Evolutionary conservation across 2,113 vertebrate genomes (phyloP).

Genomic region (Thermophis baileyi): DNA sequence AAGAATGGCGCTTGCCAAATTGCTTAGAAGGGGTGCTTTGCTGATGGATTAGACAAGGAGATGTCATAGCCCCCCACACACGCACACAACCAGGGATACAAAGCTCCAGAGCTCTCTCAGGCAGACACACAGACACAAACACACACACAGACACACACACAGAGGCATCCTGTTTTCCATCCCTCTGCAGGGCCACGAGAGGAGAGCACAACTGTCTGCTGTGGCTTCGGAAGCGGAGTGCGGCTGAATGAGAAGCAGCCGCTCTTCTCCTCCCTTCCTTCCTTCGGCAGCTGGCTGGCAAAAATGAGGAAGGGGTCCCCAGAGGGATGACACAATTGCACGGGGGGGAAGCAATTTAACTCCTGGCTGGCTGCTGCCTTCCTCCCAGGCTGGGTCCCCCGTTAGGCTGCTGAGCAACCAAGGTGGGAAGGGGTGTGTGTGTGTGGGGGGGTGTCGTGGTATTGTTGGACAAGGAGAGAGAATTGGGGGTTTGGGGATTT

Average conservation of each 20-base stretch:
- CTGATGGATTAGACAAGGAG: slow-evolving; percentile 69
- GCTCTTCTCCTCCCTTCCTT: slow-evolving; percentile 44
- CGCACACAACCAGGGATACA: slow-evolving; percentile 21
- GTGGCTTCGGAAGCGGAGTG: slow-evolving; percentile 41
- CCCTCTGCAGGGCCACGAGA: slow-evolving; percentile 69
- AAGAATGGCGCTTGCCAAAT: slow-evolving; percentile 54
- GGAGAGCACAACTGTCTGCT: slow-evolving; percentile 64
- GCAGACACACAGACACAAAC: slow-evolving; percentile 44
- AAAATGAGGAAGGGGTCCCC: slow-evolving; percentile 68
- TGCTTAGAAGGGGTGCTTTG: slow-evolving; percentile 60
- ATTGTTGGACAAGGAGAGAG: background rate
- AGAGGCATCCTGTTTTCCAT: slow-evolving; percentile 59
- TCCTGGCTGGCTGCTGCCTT: slow-evolving; percentile 12
- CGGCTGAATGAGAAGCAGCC: slow-evolving; percentile 54
- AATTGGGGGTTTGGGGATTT: background rate
- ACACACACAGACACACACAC: slow-evolving; percentile 54
- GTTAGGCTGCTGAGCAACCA: background rate
- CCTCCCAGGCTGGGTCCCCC: background rate
- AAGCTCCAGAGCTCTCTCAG: slow-evolving; percentile 9
- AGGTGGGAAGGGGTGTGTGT: background rate
- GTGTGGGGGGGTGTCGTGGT: accelerated
- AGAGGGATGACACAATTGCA: slow-evolving; percentile 74
- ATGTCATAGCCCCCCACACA: slow-evolving; percentile 43
- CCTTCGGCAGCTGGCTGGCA: slow-evolving; percentile 56
- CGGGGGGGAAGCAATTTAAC: slow-evolving; percentile 65